Percentiles rank a stretch among this genome's conserved stretches.
Conservation (phyloP, 2,888 invertebrate species). For the Sarcophaga variegata region DNA sequence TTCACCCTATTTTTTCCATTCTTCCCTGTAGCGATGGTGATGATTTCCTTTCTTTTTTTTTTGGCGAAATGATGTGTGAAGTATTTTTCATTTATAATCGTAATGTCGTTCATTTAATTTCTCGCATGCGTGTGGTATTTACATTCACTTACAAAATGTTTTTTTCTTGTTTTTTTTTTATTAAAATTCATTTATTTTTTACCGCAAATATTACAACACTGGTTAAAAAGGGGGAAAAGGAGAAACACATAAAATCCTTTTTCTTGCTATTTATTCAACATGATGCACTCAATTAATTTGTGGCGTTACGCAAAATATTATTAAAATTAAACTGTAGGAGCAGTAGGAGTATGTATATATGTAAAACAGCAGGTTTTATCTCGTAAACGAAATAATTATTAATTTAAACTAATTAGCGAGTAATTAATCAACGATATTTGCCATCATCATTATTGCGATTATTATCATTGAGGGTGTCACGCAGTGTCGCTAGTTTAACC, state of each 20-base stretch:
- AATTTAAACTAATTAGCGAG: constrained; percentile 56
- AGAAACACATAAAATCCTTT: constrained; percentile 42
- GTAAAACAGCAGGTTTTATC: constrained; percentile 40
- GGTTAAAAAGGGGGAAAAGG: neutral
- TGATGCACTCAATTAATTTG: constrained; percentile 64
- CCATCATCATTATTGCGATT: neutral
- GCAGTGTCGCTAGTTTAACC: neutral
- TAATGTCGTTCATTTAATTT: constrained; percentile 16
- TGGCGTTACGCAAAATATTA: constrained; percentile 56
- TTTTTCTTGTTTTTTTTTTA: neutral
- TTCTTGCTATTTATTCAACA: constrained; percentile 28
- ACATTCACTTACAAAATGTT: neutral
- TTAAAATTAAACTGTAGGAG: constrained; percentile 13
- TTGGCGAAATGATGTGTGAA: constrained; percentile 51
- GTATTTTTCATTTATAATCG: constrained; percentile 41
- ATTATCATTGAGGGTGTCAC: neutral
- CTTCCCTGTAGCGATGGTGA: neutral
- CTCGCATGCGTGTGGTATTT: constrained; percentile 59
- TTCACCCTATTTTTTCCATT: constrained; percentile 10
- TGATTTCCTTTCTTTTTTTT: neutral
- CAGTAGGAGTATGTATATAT: neutral
- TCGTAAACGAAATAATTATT: constrained; percentile 18
- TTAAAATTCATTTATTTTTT: constrained; percentile 14
- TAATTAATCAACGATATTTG: constrained; percentile 48
- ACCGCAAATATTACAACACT: neutral